phyloP scores from a whole-genome alignment of 2,888 invertebrate species.

The Timema cristinae region DNA sequence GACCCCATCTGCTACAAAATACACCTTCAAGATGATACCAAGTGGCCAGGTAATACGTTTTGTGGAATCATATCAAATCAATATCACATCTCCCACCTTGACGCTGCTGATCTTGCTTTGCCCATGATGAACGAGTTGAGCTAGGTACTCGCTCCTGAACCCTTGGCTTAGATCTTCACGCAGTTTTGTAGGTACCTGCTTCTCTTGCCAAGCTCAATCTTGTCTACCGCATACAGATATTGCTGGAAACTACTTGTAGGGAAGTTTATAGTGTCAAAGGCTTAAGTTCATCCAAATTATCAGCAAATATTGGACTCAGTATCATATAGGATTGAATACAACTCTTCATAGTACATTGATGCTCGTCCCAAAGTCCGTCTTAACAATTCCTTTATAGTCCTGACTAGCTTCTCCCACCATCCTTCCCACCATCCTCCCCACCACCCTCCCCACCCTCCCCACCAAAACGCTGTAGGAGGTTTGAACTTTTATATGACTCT shows the following conservation, averaged over 20 bases:
- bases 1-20: neutral
- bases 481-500: neutral
- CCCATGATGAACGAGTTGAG: too few species aligned
- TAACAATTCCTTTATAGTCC: neutral
- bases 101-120: neutral
- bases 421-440: neutral
- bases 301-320: too few species aligned
- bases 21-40: neutral
- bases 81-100: neutral
- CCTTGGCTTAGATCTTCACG: too few species aligned
- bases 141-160: too few species aligned
- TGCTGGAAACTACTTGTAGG: too few species aligned
- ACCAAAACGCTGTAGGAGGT: neutral
- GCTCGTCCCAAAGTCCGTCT: neutral
- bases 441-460: neutral
- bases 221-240: too few species aligned
- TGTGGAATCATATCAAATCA: neutral
- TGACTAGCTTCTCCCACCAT: neutral
- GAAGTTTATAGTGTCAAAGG: too few species aligned
- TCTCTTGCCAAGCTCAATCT: too few species aligned
- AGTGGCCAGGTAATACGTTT: neutral
- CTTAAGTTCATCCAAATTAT: too few species aligned
- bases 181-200: too few species aligned
- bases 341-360: too few species aligned
- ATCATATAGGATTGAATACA: too few species aligned